Evolutionary conservation across 2,113 vertebrate species (phyloP).

Genomic region (Podilymbus podiceps): DNA sequence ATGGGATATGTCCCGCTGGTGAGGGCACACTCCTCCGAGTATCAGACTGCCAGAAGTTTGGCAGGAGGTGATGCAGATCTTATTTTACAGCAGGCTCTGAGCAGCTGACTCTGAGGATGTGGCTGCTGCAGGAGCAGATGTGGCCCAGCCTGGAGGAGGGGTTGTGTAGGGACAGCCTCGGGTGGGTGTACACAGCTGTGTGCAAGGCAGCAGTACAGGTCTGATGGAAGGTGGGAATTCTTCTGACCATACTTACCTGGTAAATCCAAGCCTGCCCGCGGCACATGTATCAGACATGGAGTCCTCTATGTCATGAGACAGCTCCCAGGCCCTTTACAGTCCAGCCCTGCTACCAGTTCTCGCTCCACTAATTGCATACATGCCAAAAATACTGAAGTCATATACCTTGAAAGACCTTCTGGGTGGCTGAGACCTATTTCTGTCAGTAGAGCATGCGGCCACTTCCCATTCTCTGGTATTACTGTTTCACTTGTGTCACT

Average conservation of each 20-base stretch:
- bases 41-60: background rate
- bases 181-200: fast-evolving
- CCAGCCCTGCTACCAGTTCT: background rate
- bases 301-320: background rate
- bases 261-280: background rate
- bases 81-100: background rate
- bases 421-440: background rate
- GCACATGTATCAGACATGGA: background rate
- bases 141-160: background rate
- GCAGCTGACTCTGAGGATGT: background rate
- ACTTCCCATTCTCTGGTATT: background rate
- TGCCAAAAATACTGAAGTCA: background rate
- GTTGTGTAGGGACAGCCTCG: fast-evolving
- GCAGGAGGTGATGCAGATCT: background rate
- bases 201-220: background rate
- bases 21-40: background rate
- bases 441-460: background rate
- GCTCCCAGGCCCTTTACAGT: background rate
- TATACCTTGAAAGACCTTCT: background rate
- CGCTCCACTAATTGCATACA: background rate
- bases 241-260: background rate
- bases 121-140: background rate
- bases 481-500: background rate
- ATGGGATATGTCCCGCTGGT: fast-evolving
- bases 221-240: background rate